Conservation (phyloP, 1,140 invertebrate species). For the Drosophila pachea region DNA sequence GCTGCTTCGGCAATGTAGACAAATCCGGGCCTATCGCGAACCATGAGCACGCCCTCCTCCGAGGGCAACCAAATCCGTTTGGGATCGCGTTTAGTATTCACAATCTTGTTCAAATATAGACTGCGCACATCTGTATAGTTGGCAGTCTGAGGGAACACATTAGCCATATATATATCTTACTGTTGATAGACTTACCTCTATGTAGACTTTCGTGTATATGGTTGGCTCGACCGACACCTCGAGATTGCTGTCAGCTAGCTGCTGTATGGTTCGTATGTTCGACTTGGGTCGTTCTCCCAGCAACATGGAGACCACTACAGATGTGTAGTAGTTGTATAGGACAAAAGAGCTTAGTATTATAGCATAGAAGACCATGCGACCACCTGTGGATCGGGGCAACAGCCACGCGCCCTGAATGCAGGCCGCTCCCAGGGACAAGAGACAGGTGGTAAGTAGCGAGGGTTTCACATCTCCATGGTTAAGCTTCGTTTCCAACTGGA, state of each 20-base stretch:
- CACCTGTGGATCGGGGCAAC: constrained; percentile 63
- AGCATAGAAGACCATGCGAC: constrained; percentile 65
- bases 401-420: constrained; percentile 70
- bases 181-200: constrained; percentile 32
- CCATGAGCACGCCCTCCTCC: constrained; percentile 52
- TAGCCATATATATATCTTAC: background rate
- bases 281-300: constrained; percentile 62
- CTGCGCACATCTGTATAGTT: constrained; percentile 36
- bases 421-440: constrained; percentile 65
- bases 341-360: constrained; percentile 64
- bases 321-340: constrained; percentile 77
- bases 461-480: constrained; percentile 29
- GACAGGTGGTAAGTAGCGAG: constrained; percentile 63
- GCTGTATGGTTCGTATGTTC: constrained; percentile 62
- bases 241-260: constrained; percentile 70
- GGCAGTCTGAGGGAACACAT: constrained; percentile 21
- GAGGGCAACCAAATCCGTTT: constrained; percentile 54
- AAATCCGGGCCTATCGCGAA: constrained; percentile 58
- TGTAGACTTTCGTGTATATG: constrained; percentile 54
- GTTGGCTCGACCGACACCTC: constrained; percentile 60
- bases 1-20: constrained; percentile 65
- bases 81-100: constrained; percentile 30
- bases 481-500: constrained; percentile 44
- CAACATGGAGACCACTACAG: constrained; percentile 67
- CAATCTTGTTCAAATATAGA: constrained; percentile 54